phyloP scores from a whole-genome alignment of 2,113 vertebrate species.

The Rhinolophus sinicus region DNA sequence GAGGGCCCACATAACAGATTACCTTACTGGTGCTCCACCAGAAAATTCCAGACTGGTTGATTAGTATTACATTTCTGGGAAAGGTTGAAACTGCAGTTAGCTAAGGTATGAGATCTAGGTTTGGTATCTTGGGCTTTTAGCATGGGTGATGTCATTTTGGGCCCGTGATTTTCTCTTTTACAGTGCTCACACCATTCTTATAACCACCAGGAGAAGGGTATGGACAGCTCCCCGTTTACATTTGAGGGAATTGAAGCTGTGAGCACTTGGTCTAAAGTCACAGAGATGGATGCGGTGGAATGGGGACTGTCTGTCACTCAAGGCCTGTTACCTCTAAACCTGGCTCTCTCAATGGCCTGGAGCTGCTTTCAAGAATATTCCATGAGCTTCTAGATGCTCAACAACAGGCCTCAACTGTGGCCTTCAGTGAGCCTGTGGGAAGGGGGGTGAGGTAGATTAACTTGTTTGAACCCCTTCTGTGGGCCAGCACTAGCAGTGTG shows the following conservation, averaged over 20 bases:
- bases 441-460: not conserved
- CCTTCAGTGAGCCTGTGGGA: not conserved
- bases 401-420: not conserved
- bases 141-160: not conserved
- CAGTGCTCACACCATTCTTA: not conserved
- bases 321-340: not conserved
- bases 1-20: not conserved
- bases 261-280: not conserved
- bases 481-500: too few species aligned
- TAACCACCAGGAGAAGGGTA: not conserved
- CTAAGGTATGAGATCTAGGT: not conserved
- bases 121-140: not conserved
- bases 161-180: not conserved
- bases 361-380: constrained; percentile 13
- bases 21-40: not conserved
- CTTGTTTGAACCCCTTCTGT: not conserved
- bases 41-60: not conserved
- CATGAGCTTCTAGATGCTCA: not conserved
- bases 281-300: not conserved
- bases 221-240: not conserved
- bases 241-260: not conserved
- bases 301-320: not conserved
- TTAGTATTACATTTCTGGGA: not conserved
- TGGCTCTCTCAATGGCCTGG: not conserved
- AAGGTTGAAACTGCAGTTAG: not conserved